Evolutionary conservation across 2,113 vertebrate species (phyloP).

Genomic region (Laticauda laticaudata): DNA sequence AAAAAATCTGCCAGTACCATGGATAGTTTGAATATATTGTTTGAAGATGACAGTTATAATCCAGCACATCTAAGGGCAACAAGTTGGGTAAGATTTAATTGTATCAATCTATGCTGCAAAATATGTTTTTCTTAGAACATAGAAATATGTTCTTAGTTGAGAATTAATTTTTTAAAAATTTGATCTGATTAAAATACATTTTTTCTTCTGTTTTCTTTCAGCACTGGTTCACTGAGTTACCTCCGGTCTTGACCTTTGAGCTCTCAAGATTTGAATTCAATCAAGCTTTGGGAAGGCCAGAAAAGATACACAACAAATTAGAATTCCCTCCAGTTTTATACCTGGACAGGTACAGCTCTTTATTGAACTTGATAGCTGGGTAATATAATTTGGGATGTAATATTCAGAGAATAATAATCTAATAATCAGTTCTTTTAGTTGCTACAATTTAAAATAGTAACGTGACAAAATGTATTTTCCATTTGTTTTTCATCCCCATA

Average conservation of each 20-base stretch:
- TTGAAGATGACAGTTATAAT: background rate
- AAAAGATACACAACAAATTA: slow-evolving; percentile 99
- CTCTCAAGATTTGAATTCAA: slow-evolving; percentile 98
- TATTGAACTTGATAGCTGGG: slow-evolving; percentile 4
- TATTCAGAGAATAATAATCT: slow-evolving; percentile 2
- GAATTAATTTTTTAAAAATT: background rate
- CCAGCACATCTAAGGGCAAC: background rate
- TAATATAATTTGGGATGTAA: background rate
- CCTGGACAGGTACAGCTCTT: slow-evolving; percentile 87
- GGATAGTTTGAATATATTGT: background rate
- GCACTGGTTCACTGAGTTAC: slow-evolving; percentile 98
- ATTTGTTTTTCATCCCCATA: background rate
- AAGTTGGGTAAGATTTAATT: background rate
- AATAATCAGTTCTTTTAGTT: background rate
- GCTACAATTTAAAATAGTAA: background rate
- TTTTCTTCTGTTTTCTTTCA: slow-evolving; percentile 61
- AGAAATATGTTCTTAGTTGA: background rate
- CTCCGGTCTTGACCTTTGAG: slow-evolving; percentile 96
- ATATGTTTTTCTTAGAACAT: background rate
- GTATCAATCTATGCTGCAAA: background rate
- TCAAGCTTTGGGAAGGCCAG: slow-evolving; percentile 94
- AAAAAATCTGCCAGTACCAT: background rate
- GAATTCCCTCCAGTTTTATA: slow-evolving; percentile 96
- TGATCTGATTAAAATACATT: slow-evolving; percentile 19
- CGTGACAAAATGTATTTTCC: background rate